phyloP scores from a whole-genome alignment of 2,888 invertebrate genomes.

The Lepetodrilus schrolli region DNA sequence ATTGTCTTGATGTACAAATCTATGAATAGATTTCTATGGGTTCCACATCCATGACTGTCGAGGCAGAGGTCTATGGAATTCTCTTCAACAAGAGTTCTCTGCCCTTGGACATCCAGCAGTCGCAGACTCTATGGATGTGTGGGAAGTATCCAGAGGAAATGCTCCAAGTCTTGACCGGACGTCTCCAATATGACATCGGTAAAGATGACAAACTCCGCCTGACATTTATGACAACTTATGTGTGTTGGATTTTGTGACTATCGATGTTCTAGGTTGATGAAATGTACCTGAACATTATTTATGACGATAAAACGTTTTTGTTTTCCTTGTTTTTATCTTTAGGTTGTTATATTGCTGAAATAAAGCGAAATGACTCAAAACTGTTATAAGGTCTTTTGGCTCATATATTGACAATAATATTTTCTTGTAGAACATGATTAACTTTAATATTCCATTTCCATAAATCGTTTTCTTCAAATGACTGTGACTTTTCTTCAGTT shows the following conservation, averaged over 20 bases:
- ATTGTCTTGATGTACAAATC: background rate
- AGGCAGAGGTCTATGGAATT: background rate
- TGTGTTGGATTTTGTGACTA: background rate
- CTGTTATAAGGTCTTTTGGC: no score
- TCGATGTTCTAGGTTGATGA: no score
- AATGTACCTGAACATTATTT: no score
- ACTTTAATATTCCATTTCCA: background rate
- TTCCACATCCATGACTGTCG: background rate
- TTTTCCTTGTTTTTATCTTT: no score
- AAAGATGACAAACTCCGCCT: no score
- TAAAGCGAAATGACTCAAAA: no score
- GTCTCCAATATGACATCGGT: constrained; percentile 52
- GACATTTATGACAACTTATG: background rate
- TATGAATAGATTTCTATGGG: background rate
- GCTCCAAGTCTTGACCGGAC: constrained; percentile 46
- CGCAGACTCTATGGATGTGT: constrained; percentile 55
- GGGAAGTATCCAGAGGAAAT: constrained; percentile 51
- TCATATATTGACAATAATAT: no score
- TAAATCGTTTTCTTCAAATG: no score
- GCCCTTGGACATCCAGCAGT: constrained; percentile 43
- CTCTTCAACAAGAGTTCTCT: constrained; percentile 23
- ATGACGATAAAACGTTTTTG: no score
- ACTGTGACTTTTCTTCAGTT: no score
- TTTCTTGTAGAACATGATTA: no score
- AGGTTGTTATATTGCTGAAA: no score